phyloP scores from a whole-genome alignment of 2,888 invertebrate genomes.

The Caenorhabditis becei region DNA sequence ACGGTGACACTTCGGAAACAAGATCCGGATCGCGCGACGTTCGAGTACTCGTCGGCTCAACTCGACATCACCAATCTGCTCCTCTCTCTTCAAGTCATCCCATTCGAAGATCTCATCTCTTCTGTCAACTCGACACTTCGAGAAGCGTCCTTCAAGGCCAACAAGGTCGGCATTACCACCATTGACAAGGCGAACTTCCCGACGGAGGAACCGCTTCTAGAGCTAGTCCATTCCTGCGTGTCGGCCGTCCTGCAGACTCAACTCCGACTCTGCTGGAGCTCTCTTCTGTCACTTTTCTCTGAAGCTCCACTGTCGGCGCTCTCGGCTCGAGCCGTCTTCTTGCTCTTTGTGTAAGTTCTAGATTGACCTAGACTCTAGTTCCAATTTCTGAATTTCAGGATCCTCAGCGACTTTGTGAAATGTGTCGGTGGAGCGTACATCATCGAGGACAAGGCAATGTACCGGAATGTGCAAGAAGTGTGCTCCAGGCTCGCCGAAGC shows the following conservation, averaged over 20 bases:
- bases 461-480: slow-evolving; percentile 83
- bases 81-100: slow-evolving; percentile 89
- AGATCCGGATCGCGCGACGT: slow-evolving; percentile 65
- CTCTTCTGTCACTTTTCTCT: slow-evolving; percentile 87
- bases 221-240: slow-evolving; percentile 88
- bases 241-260: slow-evolving; percentile 85
- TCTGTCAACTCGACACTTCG: slow-evolving; percentile 89
- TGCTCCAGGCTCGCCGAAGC: slow-evolving; percentile 87
- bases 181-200: slow-evolving; percentile 82
- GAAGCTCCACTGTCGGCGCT: slow-evolving; percentile 84
- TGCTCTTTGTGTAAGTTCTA: slow-evolving; percentile 86
- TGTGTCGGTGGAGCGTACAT: slow-evolving; percentile 82
- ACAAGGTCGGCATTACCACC: slow-evolving; percentile 64
- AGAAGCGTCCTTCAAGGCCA: slow-evolving; percentile 84
- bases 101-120: slow-evolving; percentile 87
- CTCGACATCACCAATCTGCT: slow-evolving; percentile 88
- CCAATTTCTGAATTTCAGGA: slow-evolving; percentile 82
- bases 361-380: neutral
- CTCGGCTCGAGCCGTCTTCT: slow-evolving; percentile 89
- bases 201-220: slow-evolving; percentile 89
- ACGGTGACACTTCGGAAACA: slow-evolving; percentile 55
- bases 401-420: slow-evolving; percentile 90
- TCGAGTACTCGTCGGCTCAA: slow-evolving; percentile 84
- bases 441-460: slow-evolving; percentile 86
- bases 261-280: slow-evolving; percentile 89